Percentiles rank a stretch among this genome's conserved stretches.
Evolutionary conservation across 2,888 invertebrate species (phyloP).

Genomic region (Drosophila heteroneura): DNA sequence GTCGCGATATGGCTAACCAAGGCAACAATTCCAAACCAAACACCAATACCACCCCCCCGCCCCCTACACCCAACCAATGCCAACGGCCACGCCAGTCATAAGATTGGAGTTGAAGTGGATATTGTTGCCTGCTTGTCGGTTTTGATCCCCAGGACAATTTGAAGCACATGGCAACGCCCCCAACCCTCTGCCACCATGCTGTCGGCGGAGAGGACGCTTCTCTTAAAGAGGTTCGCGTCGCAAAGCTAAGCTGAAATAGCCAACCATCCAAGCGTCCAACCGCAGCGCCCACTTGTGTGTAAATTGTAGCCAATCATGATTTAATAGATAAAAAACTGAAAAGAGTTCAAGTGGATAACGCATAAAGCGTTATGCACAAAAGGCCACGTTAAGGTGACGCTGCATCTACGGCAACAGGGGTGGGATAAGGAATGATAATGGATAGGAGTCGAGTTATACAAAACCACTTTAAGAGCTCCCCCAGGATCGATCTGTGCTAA

Average conservation of each 20-base stretch:
- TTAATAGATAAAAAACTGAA: slow-evolving; percentile 78
- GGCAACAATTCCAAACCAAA: neutral
- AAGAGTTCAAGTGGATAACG: slow-evolving; percentile 79
- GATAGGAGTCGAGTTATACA: slow-evolving; percentile 1
- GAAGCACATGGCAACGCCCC: slow-evolving; percentile 57
- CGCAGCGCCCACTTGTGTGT: slow-evolving; percentile 66
- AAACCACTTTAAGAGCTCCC: slow-evolving; percentile 71
- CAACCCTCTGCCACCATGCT: neutral
- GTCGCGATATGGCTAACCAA: slow-evolving; percentile 39
- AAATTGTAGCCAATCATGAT: slow-evolving; percentile 81
- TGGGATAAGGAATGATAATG: neutral
- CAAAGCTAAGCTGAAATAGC: slow-evolving; percentile 5
- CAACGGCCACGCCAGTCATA: slow-evolving; percentile 14
- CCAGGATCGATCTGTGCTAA: slow-evolving; percentile 71
- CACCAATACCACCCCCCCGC: neutral
- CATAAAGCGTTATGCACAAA: slow-evolving; percentile 77
- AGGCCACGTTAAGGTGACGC: slow-evolving; percentile 42
- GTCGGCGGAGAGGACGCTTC: neutral
- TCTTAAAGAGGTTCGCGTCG: slow-evolving; percentile 28
- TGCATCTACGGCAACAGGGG: neutral
- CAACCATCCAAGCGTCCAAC: slow-evolving; percentile 2
- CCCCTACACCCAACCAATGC: no score
- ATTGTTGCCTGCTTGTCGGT: slow-evolving; percentile 38
- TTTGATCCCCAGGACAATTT: slow-evolving; percentile 53
- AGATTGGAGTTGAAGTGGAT: slow-evolving; percentile 44